Base-by-base conservation (phyloP, 2,797 vertebrate genomes). In the Discoglossus pictus region DNA sequence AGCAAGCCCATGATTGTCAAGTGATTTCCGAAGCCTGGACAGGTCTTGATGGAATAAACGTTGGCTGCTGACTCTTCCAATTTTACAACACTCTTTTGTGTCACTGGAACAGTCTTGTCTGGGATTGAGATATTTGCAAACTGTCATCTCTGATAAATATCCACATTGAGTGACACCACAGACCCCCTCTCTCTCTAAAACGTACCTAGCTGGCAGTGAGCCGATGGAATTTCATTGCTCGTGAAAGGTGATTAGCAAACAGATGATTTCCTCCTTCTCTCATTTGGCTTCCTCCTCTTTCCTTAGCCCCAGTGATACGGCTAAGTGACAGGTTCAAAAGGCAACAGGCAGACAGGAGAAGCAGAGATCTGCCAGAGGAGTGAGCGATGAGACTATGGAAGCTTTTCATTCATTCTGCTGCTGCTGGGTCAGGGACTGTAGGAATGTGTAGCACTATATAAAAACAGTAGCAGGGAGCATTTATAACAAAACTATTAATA, bases 71-170 rank as follows among this genome's bases (percentile, higher is more conserved):
- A 96, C 94, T 93, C 84, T 88, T 95, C 86, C 91, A 92, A 93
- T 98, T 96, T 94, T 85, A 90, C 76, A 76, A 84, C 78, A 82
- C 88, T 92, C 84, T 87, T 92, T 87, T 73, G 85, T 92, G 92
- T 95, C 95, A 93, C 90, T 86, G 83, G 82, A 74, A 78, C 86
- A 88, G 89, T 86, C 92, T 92, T 89, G 87, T 85, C 84, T 84
- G 88, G 94, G 95, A 97, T 93, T 95, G 94, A 98, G 94, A 97
- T 96, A 96, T 98, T 96, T 98, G 93, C 92, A 95, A 96, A 94
- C 92, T 96, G 97, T 95, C 96, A 95, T 93, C 91, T 93, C 92
- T 88, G 87, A 97, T 96, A 95, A 96, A 95, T 92, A 93, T 92
- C 92, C 90, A 86, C 91, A 85, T 86, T 87, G 84, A 91, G 82